Evolutionary conservation across 2,797 vertebrate genomes (phyloP).

Genomic region (Phrynocephalus vlangalii): DNA sequence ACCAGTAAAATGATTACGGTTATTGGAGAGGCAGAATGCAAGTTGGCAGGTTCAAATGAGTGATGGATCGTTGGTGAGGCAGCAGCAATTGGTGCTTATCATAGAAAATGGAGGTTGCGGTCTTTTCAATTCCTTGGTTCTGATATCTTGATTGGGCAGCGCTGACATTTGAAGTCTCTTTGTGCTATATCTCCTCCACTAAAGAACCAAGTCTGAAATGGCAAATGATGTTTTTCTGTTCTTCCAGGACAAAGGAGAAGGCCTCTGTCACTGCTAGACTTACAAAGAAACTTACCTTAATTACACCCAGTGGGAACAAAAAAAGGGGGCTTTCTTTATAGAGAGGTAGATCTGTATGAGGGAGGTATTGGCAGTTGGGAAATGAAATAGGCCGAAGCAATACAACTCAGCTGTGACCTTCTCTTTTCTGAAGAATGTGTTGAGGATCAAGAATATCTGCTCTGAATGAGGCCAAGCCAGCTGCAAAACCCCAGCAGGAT

Average conservation of each 20-base stretch:
- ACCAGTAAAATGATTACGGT: constrained; percentile 35
- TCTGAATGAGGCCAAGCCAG: background rate
- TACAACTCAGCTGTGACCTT: background rate
- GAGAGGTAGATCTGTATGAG: background rate
- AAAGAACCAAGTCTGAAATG: constrained; percentile 3
- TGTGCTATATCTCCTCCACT: constrained; percentile 6
- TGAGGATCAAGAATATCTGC: background rate
- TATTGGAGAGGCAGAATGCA: constrained; percentile 56
- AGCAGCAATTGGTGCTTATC: background rate
- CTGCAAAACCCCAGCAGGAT: constrained; percentile 6
- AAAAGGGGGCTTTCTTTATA: background rate
- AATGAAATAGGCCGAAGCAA: background rate
- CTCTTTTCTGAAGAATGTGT: background rate
- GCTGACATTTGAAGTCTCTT: constrained; percentile 12
- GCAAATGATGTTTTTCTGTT: background rate
- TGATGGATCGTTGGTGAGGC: constrained; percentile 46
- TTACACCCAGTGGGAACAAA: background rate
- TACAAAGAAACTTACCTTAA: background rate
- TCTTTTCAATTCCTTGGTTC: constrained; percentile 3
- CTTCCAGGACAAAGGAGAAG: background rate
- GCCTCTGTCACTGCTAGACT: background rate
- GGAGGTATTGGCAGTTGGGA: background rate
- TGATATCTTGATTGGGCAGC: background rate
- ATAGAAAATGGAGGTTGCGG: constrained; percentile 33
- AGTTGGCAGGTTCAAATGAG: constrained; percentile 49